Conservation (phyloP, 2,888 invertebrate genomes). For the Lomographa bimaculata region DNA sequence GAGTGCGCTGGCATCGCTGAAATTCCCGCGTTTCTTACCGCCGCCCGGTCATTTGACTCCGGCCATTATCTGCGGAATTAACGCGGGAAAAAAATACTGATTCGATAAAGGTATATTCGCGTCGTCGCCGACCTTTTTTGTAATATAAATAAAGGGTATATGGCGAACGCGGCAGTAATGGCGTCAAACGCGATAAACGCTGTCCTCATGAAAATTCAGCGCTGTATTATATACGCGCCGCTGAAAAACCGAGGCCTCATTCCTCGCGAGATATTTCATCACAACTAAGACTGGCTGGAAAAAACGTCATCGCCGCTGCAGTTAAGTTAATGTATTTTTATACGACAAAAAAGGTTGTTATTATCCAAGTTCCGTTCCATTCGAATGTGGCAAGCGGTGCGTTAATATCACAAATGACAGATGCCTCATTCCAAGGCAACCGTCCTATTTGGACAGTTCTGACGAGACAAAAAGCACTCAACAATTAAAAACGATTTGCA, state of each 20-base stretch:
- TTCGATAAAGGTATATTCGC: constrained; percentile 73
- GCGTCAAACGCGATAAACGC: constrained; percentile 71
- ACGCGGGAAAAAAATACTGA: constrained; percentile 71
- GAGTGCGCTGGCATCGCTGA: constrained; percentile 78
- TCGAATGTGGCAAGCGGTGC: constrained; percentile 61
- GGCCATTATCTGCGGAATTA: constrained; percentile 81
- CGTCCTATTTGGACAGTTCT: constrained; percentile 43
- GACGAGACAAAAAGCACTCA: constrained; percentile 52
- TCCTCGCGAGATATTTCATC: constrained; percentile 60
- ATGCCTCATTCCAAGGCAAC: constrained; percentile 66
- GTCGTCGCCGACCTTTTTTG: constrained; percentile 69
- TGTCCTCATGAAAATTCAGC: constrained; percentile 78
- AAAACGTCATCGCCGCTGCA: constrained; percentile 54
- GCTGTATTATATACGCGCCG: constrained; percentile 51
- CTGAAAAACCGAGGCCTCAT: constrained; percentile 60
- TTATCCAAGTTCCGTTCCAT: constrained; percentile 56
- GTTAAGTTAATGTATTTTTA: constrained; percentile 49
- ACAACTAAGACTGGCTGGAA: constrained; percentile 46
- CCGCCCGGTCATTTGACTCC: constrained; percentile 77
- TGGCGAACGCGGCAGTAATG: constrained; percentile 55
- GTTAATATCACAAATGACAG: constrained; percentile 79
- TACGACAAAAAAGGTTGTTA: constrained; percentile 54
- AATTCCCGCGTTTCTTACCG: constrained; percentile 78
- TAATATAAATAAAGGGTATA: constrained; percentile 66
- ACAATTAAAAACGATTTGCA: constrained; percentile 76